Conservation (phyloP, 2,797 vertebrate genomes). For the Pipistrellus pygmaeus region DNA sequence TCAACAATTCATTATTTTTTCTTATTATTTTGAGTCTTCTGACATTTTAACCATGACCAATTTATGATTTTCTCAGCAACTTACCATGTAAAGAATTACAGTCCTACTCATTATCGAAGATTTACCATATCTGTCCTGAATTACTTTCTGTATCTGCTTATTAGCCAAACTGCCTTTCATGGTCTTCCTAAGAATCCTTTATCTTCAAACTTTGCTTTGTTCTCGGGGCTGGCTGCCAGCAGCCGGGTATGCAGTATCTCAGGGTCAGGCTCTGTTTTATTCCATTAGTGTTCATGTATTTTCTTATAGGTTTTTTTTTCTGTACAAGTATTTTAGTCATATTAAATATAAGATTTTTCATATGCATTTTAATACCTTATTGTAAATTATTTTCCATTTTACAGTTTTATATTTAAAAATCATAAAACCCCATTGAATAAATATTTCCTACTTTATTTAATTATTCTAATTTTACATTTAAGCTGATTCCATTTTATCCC, state of each 20-base stretch:
- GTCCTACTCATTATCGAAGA: conserved; percentile 71
- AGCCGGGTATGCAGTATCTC: background rate
- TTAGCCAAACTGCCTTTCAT: conserved; percentile 58
- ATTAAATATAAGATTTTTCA: background rate
- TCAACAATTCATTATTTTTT: conserved; percentile 81
- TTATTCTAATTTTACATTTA: background rate
- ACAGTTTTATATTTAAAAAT: background rate
- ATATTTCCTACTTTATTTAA: background rate
- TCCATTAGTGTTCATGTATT: background rate
- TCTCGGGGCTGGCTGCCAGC: background rate
- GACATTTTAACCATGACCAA: conserved; percentile 80
- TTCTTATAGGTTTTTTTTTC: conserved; percentile 2
- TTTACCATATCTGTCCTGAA: conserved; percentile 66
- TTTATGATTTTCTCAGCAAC: conserved; percentile 74
- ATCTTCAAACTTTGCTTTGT: background rate
- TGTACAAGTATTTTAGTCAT: background rate
- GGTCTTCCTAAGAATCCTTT: background rate
- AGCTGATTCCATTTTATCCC: background rate
- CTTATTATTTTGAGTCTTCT: conserved; percentile 75
- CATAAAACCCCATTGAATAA: background rate
- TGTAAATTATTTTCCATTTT: background rate
- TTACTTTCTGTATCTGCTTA: conserved; percentile 52
- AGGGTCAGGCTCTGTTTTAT: background rate
- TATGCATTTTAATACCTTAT: background rate
- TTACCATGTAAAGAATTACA: conserved; percentile 78